Evolutionary conservation across 2,888 invertebrate genomes (phyloP), one percentile per base, ranked within the genome.

Genomic region (Argyresthia goedartella): DNA sequence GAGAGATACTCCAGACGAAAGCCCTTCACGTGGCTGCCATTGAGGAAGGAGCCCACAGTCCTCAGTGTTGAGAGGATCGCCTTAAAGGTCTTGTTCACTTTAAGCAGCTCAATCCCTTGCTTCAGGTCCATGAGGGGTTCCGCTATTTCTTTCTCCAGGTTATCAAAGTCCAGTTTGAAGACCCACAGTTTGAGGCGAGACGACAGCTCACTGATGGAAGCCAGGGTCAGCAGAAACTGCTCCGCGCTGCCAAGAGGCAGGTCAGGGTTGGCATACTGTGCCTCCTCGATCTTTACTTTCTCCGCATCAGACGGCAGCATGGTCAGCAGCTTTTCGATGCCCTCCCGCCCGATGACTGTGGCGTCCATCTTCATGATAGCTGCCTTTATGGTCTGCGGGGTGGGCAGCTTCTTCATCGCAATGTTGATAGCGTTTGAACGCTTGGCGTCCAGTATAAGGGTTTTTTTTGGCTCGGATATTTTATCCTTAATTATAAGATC

Each of bases 321-420:
- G 10, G 95, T 95, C 54, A 99, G 79, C 52, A 99, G 89, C 89
- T 99, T 99, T 89, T 98, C 98, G 60, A 99, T 98, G 33, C 98
- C 98, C 81, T 99, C 99, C 62, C 98, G 90, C 62, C 98, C 99
- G 81, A 99, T 95, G 48, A 99, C 97, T 1, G 98, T 96, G 1
- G 96, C 95, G 75, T 99, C 99, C 98, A 99, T 99, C 86, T 99
- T 99, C 76, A 99, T 88, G 57, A 98, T 97, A 33, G 99, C 99
- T n/a, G 98, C 95, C 75, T 99, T 99, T 58, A 99, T 99, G 8
- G 98, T 96, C 59, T 98, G 91, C 0, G 98, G 96, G 0, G 98
- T 98, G 1, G 99, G 99, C 58, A 99, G 87, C 74, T 98, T 99
- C 16, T 99, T 99, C 93, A 99, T 95, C 13, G 98, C 98, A 65